Evolutionary conservation across 1,140 invertebrate species (phyloP).

Genomic region (Gonatopus flavifemur): DNA sequence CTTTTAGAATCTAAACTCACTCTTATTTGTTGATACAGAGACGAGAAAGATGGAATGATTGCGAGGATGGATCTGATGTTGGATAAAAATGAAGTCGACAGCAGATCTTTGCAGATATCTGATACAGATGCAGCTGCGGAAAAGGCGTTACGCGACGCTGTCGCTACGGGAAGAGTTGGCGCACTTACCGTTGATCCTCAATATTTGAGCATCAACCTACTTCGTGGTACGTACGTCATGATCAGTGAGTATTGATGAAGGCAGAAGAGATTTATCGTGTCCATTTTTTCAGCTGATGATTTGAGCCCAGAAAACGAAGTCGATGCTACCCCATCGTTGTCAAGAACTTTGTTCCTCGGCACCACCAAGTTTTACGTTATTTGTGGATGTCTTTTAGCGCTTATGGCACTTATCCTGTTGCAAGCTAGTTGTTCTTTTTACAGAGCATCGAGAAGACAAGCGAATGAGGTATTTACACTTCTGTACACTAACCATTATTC

Average conservation of each 20-base stretch:
- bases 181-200: conserved; percentile 76
- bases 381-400: conserved; percentile 75
- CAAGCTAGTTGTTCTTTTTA: conserved; percentile 85
- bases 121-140: conserved; percentile 50
- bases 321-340: conserved; percentile 34
- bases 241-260: no score
- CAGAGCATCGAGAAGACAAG: conserved; percentile 64
- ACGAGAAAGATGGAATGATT: conserved; percentile 62
- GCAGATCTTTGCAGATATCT: conserved; percentile 53
- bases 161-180: conserved; percentile 73
- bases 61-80: conserved; percentile 69
- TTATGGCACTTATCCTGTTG: conserved; percentile 76
- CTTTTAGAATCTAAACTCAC: neutral
- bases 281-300: conserved; percentile 48
- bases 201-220: conserved; percentile 70
- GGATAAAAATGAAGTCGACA: conserved; percentile 68
- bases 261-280: no score
- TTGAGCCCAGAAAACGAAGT: conserved; percentile 39
- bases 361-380: conserved; percentile 78
- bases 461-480: conserved; percentile 62
- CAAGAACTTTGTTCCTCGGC: conserved; percentile 42
- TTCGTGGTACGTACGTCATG: conserved; percentile 45
- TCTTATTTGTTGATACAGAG: conserved; percentile 13
- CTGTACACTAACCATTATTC: no score
- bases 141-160: conserved; percentile 68